These are phyloP conservation scores for Pogona vitticeps DNA, from an alignment of 2,113 vertebrate species.

Conservation along the genomic window DNA sequence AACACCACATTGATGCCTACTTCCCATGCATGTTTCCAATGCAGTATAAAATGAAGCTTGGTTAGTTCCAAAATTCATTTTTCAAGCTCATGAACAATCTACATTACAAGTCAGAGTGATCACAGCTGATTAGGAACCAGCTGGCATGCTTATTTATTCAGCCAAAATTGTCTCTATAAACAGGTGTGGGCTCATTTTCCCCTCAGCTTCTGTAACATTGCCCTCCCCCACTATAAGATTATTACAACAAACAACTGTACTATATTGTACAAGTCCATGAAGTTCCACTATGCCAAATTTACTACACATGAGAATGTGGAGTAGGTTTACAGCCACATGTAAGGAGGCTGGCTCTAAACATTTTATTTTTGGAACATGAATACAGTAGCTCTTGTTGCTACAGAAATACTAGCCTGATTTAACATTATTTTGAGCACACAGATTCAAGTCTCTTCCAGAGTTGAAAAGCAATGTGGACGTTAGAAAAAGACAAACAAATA, in stretches of 20 bases:
- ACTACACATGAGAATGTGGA: neutral
- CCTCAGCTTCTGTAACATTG: neutral
- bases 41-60: neutral
- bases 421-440: slow-evolving; percentile 36
- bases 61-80: neutral
- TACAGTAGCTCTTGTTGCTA: neutral
- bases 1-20: neutral
- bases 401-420: neutral
- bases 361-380: slow-evolving; percentile 26
- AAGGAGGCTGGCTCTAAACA: neutral
- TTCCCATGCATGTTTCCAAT: neutral
- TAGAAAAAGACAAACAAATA: neutral
- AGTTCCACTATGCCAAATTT: neutral
- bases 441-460: neutral
- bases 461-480: neutral
- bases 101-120: slow-evolving; percentile 6
- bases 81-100: slow-evolving; percentile 9
- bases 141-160: slow-evolving; percentile 6
- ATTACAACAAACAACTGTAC: slow-evolving; percentile 15
- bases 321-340: neutral
- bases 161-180: neutral
- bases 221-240: neutral
- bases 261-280: neutral
- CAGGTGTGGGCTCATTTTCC: slow-evolving; percentile 2
- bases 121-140: neutral